Evolutionary conservation across 2,797 vertebrate genomes (phyloP).

Genomic region (Chromis chromis): DNA sequence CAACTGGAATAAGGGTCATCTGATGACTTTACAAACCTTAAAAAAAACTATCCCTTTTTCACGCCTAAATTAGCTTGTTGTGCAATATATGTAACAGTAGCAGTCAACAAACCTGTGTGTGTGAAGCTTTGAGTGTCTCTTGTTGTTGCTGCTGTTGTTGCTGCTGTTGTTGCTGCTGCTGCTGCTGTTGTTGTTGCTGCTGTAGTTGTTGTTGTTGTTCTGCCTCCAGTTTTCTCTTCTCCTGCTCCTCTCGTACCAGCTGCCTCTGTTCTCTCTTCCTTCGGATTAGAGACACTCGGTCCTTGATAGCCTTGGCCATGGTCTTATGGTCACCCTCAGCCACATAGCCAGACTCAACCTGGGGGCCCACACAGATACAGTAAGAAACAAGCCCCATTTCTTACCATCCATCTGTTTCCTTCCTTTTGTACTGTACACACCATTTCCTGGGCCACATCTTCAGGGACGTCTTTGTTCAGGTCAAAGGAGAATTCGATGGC

Average conservation of each 20-base stretch:
- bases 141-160: conserved; percentile 45
- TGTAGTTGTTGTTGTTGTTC: conserved; percentile 53
- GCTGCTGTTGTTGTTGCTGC: conserved; percentile 10
- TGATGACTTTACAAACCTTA: no score
- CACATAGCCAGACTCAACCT: conserved; percentile 98
- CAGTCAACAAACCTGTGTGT: conserved; percentile 68
- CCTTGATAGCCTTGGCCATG: conserved; percentile 99
- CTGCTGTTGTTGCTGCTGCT: conserved; percentile 7
- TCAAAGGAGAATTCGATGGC: conserved; percentile 99
- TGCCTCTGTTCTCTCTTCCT: conserved; percentile 95
- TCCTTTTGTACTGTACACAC: conserved; percentile 66
- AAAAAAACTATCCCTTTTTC: no score
- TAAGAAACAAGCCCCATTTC: no score
- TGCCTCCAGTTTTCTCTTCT: conserved; percentile 85
- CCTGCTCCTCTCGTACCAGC: conserved; percentile 93
- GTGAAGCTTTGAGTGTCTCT: conserved; percentile 58
- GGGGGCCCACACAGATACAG: conserved; percentile 8
- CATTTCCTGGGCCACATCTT: conserved; percentile 99
- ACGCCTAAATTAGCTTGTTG: no score
- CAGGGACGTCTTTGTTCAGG: conserved; percentile 94
- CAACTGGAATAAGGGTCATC: neutral
- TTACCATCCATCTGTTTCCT: neutral
- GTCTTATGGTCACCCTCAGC: conserved; percentile 99
- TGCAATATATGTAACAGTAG: neutral
- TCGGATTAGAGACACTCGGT: conserved; percentile 94